Conservation (phyloP, 2,888 invertebrate genomes). For the Xylota segnis region DNA sequence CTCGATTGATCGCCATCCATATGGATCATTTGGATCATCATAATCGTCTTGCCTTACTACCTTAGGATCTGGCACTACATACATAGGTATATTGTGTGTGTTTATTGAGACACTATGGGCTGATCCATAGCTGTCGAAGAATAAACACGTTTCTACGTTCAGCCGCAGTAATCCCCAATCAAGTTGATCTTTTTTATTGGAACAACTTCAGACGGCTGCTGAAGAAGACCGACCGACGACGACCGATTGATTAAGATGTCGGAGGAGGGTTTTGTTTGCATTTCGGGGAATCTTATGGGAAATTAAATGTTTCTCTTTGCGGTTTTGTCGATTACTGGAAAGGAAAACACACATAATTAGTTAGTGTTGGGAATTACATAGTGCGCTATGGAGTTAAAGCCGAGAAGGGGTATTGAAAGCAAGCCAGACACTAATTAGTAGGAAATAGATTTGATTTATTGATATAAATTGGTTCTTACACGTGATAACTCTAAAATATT, state of each 20-base stretch:
- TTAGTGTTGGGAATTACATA: conserved; percentile 72
- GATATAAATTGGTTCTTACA: conserved; percentile 64
- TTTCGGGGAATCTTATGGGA: conserved; percentile 75
- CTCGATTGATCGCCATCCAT: conserved; percentile 68
- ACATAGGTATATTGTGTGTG: conserved; percentile 7
- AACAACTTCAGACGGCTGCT: conserved; percentile 43
- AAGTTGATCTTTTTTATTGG: conserved; percentile 51
- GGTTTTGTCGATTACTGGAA: conserved; percentile 63
- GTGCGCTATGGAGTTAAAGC: conserved; percentile 16
- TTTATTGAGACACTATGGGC: conserved; percentile 50
- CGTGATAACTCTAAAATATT: conserved; percentile 7
- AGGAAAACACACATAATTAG: conserved; percentile 67
- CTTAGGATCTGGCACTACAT: conserved; percentile 6
- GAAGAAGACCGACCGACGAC: conserved; percentile 36
- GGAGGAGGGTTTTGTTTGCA: conserved; percentile 70
- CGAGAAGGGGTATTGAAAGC: conserved; percentile 30
- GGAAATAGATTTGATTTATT: conserved; percentile 72
- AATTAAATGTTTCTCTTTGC: conserved; percentile 71
- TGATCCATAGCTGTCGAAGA: conserved; percentile 72
- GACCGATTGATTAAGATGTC: conserved; percentile 75
- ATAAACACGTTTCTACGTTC: conserved; percentile 58
- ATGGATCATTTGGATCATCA: conserved; percentile 68
- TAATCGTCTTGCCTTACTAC: conserved; percentile 29
- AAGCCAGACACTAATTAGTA: conserved; percentile 65
- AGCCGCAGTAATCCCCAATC: conserved; percentile 43